Base-by-base conservation (phyloP, 2,888 invertebrate species). In the Drosophila limbata region DNA sequence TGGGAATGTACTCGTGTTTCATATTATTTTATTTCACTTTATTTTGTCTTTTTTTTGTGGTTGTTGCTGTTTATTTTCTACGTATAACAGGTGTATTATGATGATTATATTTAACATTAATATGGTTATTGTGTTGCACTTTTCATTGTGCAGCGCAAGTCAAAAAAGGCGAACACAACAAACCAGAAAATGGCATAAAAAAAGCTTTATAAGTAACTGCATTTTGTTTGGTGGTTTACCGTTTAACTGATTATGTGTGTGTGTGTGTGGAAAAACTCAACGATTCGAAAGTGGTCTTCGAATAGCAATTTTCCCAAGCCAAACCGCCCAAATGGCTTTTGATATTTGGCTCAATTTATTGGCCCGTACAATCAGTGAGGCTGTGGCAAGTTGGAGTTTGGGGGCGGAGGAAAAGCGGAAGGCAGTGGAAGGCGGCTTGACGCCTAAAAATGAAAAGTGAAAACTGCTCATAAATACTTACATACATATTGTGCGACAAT, bases 201-300 rank as follows among this genome's bases (percentile, higher is more conserved):
- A 42, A 50, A 61, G 42, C 37, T 64, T 40, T 39, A 55, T 44
- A 56, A 21, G 15, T 73, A 65, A 78, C 73, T 59, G 79, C 45
- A 55, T 66, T 79, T 69, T 69, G 66, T 79, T 65, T 50, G 82
- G 84, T 88, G 84, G 76, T 88, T 86, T 84, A 84, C 87, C 89
- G 84, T 84, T 88, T 67, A 52, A 40, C 61, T 35, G 48, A 37
- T 47, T 25, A 25, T 56, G 35, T 63, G 53, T 53, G 52, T 33
- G 44, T 51, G 52, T 45, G 61, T 42, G 52, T 69, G 74, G 56
- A 61, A 68, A 72, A 63, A 52, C 56, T 48, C 60, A 70, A 73
- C 66, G 71, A 84, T 89, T 89, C 76, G 89, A 86, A 86, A 89
- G 89, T 89, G 88, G 78, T 86, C 66, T 60, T 66, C 45, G 56